phyloP scores from a whole-genome alignment of 2,888 invertebrate genomes.

The Calephelis perditalis region DNA sequence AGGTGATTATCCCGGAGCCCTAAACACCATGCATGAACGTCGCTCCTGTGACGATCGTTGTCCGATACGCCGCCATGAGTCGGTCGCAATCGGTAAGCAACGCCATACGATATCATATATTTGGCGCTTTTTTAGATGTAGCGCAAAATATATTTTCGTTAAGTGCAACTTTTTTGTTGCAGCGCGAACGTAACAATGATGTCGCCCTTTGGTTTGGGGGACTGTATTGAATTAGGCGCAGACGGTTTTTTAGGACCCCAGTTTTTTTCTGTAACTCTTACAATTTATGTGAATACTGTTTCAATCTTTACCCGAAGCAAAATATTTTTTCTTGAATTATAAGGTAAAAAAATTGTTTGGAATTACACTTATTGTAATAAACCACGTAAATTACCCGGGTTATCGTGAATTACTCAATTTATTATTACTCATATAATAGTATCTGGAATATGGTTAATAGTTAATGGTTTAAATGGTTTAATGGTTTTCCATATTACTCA shows the following conservation, averaged over 20 bases:
- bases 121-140: conserved; percentile 49
- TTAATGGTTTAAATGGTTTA: too few species aligned
- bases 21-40: conserved; percentile 58
- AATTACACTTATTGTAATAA: background rate
- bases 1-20: conserved; percentile 74
- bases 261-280: conserved; percentile 19
- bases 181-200: conserved; percentile 59
- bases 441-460: background rate
- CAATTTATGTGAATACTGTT: background rate
- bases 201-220: conserved; percentile 53
- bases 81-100: conserved; percentile 55
- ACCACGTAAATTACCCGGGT: background rate
- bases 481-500: conserved; percentile 2
- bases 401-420: background rate
- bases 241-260: conserved; percentile 27
- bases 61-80: conserved; percentile 40
- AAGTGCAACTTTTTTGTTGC: conserved; percentile 44
- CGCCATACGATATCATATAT: conserved; percentile 37
- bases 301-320: background rate
- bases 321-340: conserved; percentile 3
- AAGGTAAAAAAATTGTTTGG: background rate
- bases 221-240: conserved; percentile 46
- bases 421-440: background rate
- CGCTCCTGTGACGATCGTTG: conserved; percentile 40
- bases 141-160: conserved; percentile 39